Evolutionary conservation across 1,140 invertebrate genomes (phyloP).

Genomic region (Drosophila kanapiae): DNA sequence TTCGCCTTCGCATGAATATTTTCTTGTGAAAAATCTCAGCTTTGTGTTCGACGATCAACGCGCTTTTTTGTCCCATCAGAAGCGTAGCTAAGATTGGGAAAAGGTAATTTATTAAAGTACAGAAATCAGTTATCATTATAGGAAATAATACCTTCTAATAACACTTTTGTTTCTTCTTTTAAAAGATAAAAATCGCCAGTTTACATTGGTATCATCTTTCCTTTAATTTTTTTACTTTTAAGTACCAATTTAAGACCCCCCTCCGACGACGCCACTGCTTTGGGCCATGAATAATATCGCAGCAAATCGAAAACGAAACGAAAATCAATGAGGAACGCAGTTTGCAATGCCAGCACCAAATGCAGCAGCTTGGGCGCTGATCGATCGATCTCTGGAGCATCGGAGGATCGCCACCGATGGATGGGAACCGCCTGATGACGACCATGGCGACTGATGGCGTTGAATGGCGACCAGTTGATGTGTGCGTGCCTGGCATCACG

Average conservation of each 20-base stretch:
- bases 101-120: too few species aligned
- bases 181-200: too few species aligned
- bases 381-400: slow-evolving; percentile 38
- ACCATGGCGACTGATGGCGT: slow-evolving; percentile 29
- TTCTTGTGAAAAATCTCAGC: slow-evolving; percentile 82
- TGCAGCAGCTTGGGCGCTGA: slow-evolving; percentile 57
- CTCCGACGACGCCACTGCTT: not conserved
- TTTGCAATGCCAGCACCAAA: slow-evolving; percentile 71
- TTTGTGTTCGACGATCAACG: slow-evolving; percentile 48
- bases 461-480: slow-evolving; percentile 54
- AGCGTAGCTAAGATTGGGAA: not conserved
- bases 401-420: slow-evolving; percentile 23
- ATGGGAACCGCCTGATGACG: slow-evolving; percentile 3
- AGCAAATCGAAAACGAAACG: slow-evolving; percentile 59
- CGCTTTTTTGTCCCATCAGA: slow-evolving; percentile 11
- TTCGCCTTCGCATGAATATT: slow-evolving; percentile 76
- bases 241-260: not conserved
- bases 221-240: not conserved
- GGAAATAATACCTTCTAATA: too few species aligned
- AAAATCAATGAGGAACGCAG: slow-evolving; percentile 69
- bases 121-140: too few species aligned
- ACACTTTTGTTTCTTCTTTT: not conserved
- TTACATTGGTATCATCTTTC: too few species aligned
- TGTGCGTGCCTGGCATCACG: slow-evolving; percentile 61
- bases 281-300: slow-evolving; percentile 72